Conservation (phyloP, 2,113 vertebrate genomes). For the Vicugna pacos region DNA sequence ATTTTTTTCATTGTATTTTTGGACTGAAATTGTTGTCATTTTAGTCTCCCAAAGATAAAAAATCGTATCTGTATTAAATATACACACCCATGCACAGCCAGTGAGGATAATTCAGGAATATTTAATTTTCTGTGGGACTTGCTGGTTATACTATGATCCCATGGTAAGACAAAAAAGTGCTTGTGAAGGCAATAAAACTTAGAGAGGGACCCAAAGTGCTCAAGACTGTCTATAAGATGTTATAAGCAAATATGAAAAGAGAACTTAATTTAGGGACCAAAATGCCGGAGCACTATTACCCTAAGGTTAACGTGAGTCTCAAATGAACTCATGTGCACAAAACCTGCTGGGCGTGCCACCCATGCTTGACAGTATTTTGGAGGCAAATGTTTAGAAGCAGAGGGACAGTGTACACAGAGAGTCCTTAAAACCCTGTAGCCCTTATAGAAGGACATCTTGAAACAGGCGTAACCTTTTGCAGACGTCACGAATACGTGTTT, state of each 20-base stretch:
- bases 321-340: not conserved
- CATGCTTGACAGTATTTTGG: rapidly evolving
- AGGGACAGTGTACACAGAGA: no score
- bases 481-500: not conserved
- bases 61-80: no score
- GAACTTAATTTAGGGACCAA: not conserved
- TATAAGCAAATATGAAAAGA: not conserved
- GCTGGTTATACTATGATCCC: not conserved
- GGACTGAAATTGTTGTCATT: not conserved
- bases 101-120: not conserved
- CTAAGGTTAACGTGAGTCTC: not conserved
- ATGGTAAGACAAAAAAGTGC: not conserved
- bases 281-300: not conserved
- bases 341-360: no score
- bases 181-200: not conserved
- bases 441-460: no score
- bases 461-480: not conserved
- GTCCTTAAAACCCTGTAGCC: not conserved
- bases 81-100: not conserved
- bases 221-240: not conserved
- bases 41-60: not conserved
- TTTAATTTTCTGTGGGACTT: not conserved
- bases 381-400: not conserved
- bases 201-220: not conserved
- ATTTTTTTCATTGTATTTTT: not conserved